A percentile compares a stretch with the other conserved stretches of the same genome.
These are phyloP conservation scores for Euzophera pinguis DNA, from an alignment of 2,888 invertebrate genomes.

Conservation along the genomic window DNA sequence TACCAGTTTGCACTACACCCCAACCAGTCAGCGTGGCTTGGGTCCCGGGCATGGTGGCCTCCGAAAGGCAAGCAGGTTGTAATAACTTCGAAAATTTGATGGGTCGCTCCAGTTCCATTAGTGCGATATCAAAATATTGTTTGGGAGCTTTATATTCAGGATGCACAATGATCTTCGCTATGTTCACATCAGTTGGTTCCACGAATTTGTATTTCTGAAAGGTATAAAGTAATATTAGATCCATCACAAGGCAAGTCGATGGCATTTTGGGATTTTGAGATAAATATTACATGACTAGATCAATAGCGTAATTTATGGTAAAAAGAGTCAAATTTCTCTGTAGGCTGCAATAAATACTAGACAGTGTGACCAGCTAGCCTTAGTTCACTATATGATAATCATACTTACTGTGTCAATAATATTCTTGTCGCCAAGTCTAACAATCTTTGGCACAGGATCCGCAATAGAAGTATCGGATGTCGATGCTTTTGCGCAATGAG, in stretches of 20 bases:
- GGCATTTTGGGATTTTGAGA: too few relatives aligned
- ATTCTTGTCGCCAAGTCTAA: conserved; percentile 50
- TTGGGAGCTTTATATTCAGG: conserved; percentile 21
- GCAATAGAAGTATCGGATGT: conserved; percentile 25
- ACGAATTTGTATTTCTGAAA: conserved; percentile 1
- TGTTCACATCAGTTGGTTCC: neutral
- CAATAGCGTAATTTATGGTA: too few relatives aligned
- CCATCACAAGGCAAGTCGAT: too few relatives aligned
- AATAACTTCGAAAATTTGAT: conserved; percentile 35
- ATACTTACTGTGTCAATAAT: conserved; percentile 33
- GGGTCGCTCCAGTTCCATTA: conserved; percentile 38
- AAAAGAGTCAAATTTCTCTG: too few relatives aligned
- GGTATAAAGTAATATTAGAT: too few relatives aligned
- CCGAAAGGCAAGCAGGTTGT: conserved; percentile 57
- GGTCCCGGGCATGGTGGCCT: conserved; percentile 26
- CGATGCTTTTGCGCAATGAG: conserved; percentile 77
- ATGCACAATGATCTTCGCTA: conserved; percentile 13
- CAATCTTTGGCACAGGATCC: conserved; percentile 36
- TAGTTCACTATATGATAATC: neutral
- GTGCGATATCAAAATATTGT: conserved; percentile 54
- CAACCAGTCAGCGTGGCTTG: conserved; percentile 49
- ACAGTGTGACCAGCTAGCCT: too few relatives aligned
- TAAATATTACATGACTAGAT: too few relatives aligned
- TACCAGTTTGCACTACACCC: conserved; percentile 49
- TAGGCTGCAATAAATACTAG: too few relatives aligned